Evolutionary conservation across 2,113 vertebrate genomes (phyloP).

Genomic region (Lasiurus cinereus): DNA sequence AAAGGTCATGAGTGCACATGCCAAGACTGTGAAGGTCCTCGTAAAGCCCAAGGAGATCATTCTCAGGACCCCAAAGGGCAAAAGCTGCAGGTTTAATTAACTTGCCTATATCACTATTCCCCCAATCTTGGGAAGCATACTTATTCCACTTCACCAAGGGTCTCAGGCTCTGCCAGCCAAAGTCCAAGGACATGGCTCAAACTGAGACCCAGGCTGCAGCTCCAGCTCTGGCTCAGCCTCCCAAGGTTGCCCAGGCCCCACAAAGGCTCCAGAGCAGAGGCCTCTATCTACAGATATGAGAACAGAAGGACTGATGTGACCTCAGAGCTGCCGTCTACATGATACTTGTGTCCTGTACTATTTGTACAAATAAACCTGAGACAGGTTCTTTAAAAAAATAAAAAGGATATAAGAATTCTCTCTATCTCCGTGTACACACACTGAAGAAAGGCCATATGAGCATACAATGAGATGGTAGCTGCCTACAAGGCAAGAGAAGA

Average conservation of each 20-base stretch:
- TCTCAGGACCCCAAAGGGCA: background rate
- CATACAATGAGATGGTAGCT: background rate
- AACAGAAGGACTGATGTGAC: background rate
- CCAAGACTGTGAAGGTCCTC: background rate
- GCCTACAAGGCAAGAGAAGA: background rate
- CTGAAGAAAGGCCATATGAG: background rate
- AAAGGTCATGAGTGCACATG: background rate
- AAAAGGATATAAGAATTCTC: background rate
- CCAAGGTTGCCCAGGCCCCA: background rate
- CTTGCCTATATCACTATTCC: background rate
- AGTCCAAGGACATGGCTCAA: background rate
- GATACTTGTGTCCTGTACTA: background rate
- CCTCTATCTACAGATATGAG: background rate
- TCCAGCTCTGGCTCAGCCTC: background rate
- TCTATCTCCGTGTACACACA: background rate
- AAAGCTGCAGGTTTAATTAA: background rate
- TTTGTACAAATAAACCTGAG: background rate
- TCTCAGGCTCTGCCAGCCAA: background rate
- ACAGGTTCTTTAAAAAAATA: background rate
- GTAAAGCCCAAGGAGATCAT: background rate
- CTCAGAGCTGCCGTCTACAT: background rate
- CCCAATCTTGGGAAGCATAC: background rate
- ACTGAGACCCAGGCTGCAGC: background rate
- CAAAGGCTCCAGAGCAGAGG: background rate
- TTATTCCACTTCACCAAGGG: background rate